Conservation (phyloP, 2,113 vertebrate species). For the Notothenia rossii region DNA sequence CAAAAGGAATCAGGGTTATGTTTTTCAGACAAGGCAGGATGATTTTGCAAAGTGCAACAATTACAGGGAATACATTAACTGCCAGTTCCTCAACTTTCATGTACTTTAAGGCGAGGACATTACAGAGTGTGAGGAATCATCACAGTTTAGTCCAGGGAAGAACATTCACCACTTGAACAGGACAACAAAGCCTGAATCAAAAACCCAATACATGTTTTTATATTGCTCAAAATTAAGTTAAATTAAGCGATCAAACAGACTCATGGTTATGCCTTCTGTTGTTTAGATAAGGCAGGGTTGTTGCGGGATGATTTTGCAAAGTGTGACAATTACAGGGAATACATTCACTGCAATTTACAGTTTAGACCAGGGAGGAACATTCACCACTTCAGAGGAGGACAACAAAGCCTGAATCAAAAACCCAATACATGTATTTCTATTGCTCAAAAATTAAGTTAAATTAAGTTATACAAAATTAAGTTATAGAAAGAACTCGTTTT, state of each 20-base stretch:
- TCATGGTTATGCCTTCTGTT: too few species aligned
- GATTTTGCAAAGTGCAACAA: too few species aligned
- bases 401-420: background rate
- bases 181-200: background rate
- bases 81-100: too few species aligned
- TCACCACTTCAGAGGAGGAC: background rate
- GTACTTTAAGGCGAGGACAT: too few species aligned
- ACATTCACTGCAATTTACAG: background rate
- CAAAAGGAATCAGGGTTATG: background rate
- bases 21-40: too few species aligned
- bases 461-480: constrained; percentile 31
- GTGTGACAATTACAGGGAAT: too few species aligned
- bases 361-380: background rate
- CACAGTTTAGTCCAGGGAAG: background rate
- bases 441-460: constrained; percentile 29
- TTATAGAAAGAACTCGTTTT: background rate
- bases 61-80: too few species aligned
- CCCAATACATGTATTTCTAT: background rate
- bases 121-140: background rate
- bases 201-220: background rate
- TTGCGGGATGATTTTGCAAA: too few species aligned
- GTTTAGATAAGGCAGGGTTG: too few species aligned
- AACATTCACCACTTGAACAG: background rate
- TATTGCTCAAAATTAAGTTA: constrained; percentile 20
- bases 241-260: constrained; percentile 15